Percentiles rank a stretch among this genome's conserved stretches.
phyloP scores from a whole-genome alignment of 1,140 invertebrate genomes.

The fruit fly (Drosophila melanogaster) region Release_6_plus_ISO1_MT NC_004354.4:12645501-12646000 shows the following conservation, averaged over 20 bases:
- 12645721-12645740: constrained; percentile 22
- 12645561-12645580: constrained; percentile 34
- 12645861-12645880: constrained; percentile 73
- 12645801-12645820: constrained; percentile 38
- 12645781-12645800: constrained; percentile 40
- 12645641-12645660: constrained; percentile 61
- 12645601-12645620: constrained; percentile 42
- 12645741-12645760: constrained; percentile 31
- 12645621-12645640: constrained; percentile 72
- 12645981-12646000: constrained; percentile 46
- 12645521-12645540: constrained; percentile 14
- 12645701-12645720: constrained; percentile 21
- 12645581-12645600: constrained; percentile 66
- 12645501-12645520: constrained; percentile 45
- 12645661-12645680: constrained; percentile 34
- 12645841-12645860: constrained; percentile 45
- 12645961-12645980: constrained; percentile 82
- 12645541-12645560: constrained; percentile 24
- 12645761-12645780: constrained; percentile 26
- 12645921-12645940: constrained; percentile 83
- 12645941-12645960: constrained; percentile 84
- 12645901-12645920: constrained; percentile 82
- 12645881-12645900: constrained; percentile 69
- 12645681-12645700: constrained; percentile 25
- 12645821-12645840: constrained; percentile 12